Evolutionary conservation across 35 echinoderm and acorn worm species (phyloP).

Genomic region (Heliocidaris tuberculata): DNA sequence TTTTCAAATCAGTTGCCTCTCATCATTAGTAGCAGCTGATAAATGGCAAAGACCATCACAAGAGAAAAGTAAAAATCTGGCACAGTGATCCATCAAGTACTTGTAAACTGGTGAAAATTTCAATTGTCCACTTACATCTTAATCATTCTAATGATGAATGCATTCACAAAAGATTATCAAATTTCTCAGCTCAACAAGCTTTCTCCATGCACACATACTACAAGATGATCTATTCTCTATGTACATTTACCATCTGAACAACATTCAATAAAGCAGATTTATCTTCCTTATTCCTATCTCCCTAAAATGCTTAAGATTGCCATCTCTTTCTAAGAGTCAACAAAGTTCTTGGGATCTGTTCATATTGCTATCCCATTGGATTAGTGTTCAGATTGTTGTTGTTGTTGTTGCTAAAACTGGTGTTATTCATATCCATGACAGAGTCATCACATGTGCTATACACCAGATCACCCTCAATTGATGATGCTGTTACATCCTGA

Average conservation of each 20-base stretch:
- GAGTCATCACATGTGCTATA: constrained; percentile 2
- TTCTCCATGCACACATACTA: background rate
- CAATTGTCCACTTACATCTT: no score
- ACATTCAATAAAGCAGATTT: no score
- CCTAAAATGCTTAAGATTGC: background rate
- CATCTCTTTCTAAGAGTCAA: background rate
- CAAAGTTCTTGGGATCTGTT: background rate
- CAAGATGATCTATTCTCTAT: background rate
- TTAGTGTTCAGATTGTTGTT: background rate
- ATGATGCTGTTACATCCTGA: background rate
- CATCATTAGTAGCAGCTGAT: background rate
- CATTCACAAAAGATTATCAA: no score
- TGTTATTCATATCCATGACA: background rate
- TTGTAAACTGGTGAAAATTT: no score
- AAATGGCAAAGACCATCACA: background rate
- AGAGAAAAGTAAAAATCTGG: no score
- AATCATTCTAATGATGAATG: no score
- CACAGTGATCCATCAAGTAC: no score
- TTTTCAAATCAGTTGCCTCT: background rate
- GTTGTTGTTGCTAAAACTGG: background rate
- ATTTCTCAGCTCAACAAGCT: no score
- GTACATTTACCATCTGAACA: background rate
- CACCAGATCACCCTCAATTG: background rate
- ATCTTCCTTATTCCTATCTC: background rate
- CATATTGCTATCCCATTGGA: background rate